Evolutionary conservation across 1,140 invertebrate species (phyloP).

Genomic region (Habropoda laboriosa): DNA sequence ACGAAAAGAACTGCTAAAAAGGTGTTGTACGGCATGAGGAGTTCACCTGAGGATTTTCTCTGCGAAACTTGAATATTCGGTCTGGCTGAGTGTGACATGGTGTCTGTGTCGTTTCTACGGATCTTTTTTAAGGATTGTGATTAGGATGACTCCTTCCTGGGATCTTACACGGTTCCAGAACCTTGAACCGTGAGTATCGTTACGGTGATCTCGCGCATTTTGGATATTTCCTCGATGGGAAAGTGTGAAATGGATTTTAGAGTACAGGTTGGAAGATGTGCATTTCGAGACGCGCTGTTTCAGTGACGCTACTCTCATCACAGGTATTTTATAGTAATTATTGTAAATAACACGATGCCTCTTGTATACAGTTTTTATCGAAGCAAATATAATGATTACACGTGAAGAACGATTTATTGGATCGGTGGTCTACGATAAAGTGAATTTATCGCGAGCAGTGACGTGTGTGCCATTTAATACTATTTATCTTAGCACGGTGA

Average conservation of each 20-base stretch:
- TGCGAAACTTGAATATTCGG: slow-evolving; percentile 57
- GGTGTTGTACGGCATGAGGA: slow-evolving; percentile 55
- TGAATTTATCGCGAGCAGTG: too few relatives aligned
- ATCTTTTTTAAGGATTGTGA: neutral
- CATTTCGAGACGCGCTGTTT: neutral
- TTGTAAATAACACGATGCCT: slow-evolving; percentile 1
- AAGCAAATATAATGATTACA: neutral
- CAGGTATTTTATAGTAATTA: neutral
- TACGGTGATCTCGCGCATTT: neutral
- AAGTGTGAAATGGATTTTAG: too few relatives aligned
- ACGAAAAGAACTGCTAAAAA: slow-evolving; percentile 15
- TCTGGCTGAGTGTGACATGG: neutral
- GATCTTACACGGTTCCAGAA: neutral
- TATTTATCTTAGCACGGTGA: too few relatives aligned
- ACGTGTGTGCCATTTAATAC: too few relatives aligned
- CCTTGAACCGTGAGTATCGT: neutral
- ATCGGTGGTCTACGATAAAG: too few relatives aligned
- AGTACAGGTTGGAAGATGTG: too few relatives aligned
- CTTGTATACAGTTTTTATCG: slow-evolving; percentile 6
- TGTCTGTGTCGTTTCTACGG: too few relatives aligned
- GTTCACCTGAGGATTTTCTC: slow-evolving; percentile 66
- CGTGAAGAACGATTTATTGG: neutral
- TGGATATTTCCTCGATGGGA: slow-evolving; percentile 1
- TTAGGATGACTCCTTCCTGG: neutral
- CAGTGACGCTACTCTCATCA: neutral